Base-by-base conservation (phyloP, 2,888 invertebrate genomes). In the Drosophila suboccidentalis region DNA sequence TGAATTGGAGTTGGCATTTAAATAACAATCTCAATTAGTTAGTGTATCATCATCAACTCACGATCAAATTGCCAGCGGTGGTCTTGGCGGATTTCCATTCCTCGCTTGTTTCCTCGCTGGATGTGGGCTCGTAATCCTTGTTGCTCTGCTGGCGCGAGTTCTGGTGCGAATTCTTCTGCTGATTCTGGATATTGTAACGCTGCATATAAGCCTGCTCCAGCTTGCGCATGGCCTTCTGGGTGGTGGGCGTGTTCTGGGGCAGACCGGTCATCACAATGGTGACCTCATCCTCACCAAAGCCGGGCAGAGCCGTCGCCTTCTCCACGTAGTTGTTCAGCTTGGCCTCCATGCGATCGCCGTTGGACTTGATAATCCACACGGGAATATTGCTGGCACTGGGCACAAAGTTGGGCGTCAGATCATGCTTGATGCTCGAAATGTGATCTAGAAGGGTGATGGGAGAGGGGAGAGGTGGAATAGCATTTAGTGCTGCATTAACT, bases 251-350 rank as follows among this genome's bases (percentile, higher is more conserved):
- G 26, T 53, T 80, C 54, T 90, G 81, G 53, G 90, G 84, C 63
- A 92, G 64, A 32, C 92, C 92, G 26, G 92, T 91, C n/a, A 92
- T 74, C 36, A 90, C 86, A 68, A 92, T 80, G 65, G 92, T 91
- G 3, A 92, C 87, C 73, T 92, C 92, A 49, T 92, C 87, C 51
- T 83, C 71, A 34, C 80, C 90, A 47, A 92, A 86, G 6, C 83
- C 70, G 39, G 62, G 19, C 65, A 63, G 67, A 22, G 68, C 47
- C 47, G 58, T 65, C 4, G 85, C 85, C 66, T 74, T 87, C 53
- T 78, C 57, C 19, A 85, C 85, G 39, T 75, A 90, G 69, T 90
- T 90, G 89, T 75, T 85, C 78, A 85, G 46, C 26, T 85, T 90
- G 54, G 80, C 74, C 22, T 79, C 75, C 32, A 84, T 61, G 51